phyloP scores from a whole-genome alignment of 2,113 vertebrate species.

The Centropus unirufus region DNA sequence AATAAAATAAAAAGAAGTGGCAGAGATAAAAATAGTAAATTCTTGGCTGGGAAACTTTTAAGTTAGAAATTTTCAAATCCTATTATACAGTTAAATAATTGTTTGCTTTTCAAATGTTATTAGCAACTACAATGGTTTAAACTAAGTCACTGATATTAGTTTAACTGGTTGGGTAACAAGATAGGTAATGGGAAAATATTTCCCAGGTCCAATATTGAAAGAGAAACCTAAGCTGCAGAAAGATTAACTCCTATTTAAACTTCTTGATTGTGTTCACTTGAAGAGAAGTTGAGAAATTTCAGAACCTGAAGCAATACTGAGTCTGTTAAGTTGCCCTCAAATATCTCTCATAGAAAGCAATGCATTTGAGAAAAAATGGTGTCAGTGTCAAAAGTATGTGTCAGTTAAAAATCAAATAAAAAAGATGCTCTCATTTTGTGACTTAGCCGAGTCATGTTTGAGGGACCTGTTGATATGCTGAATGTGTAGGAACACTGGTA shows the following conservation, averaged over 20 bases:
- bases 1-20: background rate
- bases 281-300: background rate
- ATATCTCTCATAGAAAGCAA: background rate
- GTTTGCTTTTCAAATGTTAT: background rate
- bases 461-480: background rate
- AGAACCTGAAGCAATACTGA: background rate
- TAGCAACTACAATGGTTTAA: background rate
- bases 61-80: background rate
- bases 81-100: background rate
- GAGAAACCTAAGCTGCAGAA: background rate
- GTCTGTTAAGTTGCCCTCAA: background rate
- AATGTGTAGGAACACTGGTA: background rate
- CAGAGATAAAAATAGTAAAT: background rate
- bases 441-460: background rate
- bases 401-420: background rate
- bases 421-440: background rate
- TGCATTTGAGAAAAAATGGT: background rate
- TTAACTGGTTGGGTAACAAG: background rate
- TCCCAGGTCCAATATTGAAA: background rate
- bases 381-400: background rate
- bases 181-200: background rate
- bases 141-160: background rate
- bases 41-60: background rate
- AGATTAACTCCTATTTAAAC: background rate
- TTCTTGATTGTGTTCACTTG: background rate